Base-by-base conservation (phyloP, 2,797 vertebrate genomes). In the Etheostoma perlongum region DNA sequence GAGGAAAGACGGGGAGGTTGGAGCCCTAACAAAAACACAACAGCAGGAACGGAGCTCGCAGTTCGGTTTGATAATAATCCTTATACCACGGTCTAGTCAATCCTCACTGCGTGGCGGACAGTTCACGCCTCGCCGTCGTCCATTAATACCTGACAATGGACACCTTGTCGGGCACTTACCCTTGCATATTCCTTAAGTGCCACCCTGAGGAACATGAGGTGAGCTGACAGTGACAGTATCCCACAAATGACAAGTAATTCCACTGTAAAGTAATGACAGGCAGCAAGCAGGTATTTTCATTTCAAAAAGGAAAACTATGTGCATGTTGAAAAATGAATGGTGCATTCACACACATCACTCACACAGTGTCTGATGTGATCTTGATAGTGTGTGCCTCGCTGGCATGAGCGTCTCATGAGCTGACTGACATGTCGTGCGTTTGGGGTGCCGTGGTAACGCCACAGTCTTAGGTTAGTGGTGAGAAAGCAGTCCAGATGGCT, bases 401-500 rank as follows among this genome's bases (percentile, higher is more conserved):
- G 42, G 58, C 27, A 4, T 74, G 12, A 36, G 14, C 27, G 55
- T 23, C 21, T 16, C 4, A 12, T 64, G 18, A 25, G 12, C 57
- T 72, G 52, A 69, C 18, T 73, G 65, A 49, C 27, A 11, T 72
- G 81, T 54, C 1, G 13, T 64, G 67, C 44, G n/a, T 72, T 69
- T 19, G 60, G 44, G 25, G 78, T 46, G 57, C 54, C 1, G 11
- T 42, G 23, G 73, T 19, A 55, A 78, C 23, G 1, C 40, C 55
- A 36, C 33, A 33, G 44, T 75, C 23, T 52, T 40, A 1, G 23
- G 46, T 55, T 40, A 72, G 72, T 63, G 59, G 76, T 64, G 77
- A 67, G 59, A 46, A 64, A 44, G 46, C 21, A 36, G 40, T 55
- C 61, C 64, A 77, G 72, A 77, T 84, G 81, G 54, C 8, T 10